Percentiles rank a stretch among this genome's conserved stretches.
Conservation (phyloP, 1,140 invertebrate genomes). For the Drusus annulatus region DNA sequence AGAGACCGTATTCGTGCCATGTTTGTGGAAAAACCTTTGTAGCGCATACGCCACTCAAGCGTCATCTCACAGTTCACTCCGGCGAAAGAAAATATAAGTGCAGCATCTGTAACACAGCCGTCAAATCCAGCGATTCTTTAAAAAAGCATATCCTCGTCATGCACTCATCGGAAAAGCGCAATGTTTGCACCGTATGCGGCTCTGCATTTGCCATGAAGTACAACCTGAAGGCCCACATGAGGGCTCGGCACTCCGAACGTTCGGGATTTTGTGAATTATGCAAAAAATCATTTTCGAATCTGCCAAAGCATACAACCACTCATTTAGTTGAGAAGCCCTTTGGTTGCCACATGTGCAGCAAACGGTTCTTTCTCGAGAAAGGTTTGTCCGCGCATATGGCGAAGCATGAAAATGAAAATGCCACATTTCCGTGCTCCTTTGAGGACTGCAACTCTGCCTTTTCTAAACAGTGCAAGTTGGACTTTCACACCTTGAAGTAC, state of each 20-base stretch:
- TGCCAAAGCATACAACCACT: slow-evolving; percentile 75
- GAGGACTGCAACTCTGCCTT: slow-evolving; percentile 66
- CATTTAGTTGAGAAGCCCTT: slow-evolving; percentile 82
- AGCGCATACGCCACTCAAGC: slow-evolving; percentile 14
- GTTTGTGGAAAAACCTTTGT: slow-evolving; percentile 77
- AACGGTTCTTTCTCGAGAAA: slow-evolving; percentile 63
- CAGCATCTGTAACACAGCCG: slow-evolving; percentile 62
- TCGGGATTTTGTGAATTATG: slow-evolving; percentile 67
- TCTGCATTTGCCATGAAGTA: slow-evolving; percentile 74
- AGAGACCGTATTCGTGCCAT: slow-evolving; percentile 82
- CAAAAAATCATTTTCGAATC: slow-evolving; percentile 65
- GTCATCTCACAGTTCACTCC: slow-evolving; percentile 63
- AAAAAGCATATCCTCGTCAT: slow-evolving; percentile 61
- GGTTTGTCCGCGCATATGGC: slow-evolving; percentile 65
- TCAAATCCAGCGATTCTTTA: slow-evolving; percentile 64
- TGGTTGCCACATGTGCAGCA: slow-evolving; percentile 72
- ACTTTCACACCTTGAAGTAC: slow-evolving; percentile 67
- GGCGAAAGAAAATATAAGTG: slow-evolving; percentile 65
- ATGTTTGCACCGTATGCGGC: slow-evolving; percentile 70
- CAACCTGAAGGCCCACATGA: slow-evolving; percentile 68
- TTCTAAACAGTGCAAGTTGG: slow-evolving; percentile 65
- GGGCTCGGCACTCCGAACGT: slow-evolving; percentile 65
- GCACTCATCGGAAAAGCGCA: slow-evolving; percentile 56
- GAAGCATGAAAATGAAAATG: slow-evolving; percentile 68
- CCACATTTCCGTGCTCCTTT: slow-evolving; percentile 64